phyloP scores from a whole-genome alignment of 2,797 vertebrate genomes.

The Falco columbarius region DNA sequence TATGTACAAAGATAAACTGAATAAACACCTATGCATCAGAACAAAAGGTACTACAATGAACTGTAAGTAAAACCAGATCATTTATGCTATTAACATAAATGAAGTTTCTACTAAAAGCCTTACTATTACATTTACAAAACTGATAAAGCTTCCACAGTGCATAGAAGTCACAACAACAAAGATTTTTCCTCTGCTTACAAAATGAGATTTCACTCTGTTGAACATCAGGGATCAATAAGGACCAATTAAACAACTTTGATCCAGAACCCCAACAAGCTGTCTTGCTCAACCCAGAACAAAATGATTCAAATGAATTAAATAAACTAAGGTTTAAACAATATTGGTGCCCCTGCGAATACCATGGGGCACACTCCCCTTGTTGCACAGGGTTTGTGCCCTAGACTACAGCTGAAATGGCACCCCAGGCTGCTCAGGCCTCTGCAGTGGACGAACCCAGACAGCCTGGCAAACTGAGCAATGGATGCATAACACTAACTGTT shows the following conservation, averaged over 20 bases:
- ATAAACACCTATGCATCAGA: background rate
- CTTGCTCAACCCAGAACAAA: background rate
- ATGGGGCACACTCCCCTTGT: rapidly evolving
- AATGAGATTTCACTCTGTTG: background rate
- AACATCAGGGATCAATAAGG: background rate
- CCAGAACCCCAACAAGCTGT: background rate
- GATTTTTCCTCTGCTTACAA: background rate
- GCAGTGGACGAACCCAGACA: background rate
- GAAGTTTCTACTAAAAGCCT: background rate
- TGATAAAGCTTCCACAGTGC: background rate
- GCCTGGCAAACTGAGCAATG: background rate
- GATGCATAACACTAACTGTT: background rate
- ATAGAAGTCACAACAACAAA: background rate
- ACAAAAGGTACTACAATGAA: background rate
- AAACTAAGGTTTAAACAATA: background rate
- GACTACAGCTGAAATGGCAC: background rate
- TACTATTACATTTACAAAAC: background rate
- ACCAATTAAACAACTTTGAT: background rate
- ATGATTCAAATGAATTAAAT: background rate
- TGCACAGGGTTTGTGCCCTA: too few species aligned
- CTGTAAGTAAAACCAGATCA: background rate
- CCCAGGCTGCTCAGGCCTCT: rapidly evolving
- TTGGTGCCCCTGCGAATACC: too few species aligned
- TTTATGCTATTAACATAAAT: background rate
- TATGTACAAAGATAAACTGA: background rate